Evolutionary conservation across 2,888 invertebrate species (phyloP).

Genomic region (Tineola bisselliella): DNA sequence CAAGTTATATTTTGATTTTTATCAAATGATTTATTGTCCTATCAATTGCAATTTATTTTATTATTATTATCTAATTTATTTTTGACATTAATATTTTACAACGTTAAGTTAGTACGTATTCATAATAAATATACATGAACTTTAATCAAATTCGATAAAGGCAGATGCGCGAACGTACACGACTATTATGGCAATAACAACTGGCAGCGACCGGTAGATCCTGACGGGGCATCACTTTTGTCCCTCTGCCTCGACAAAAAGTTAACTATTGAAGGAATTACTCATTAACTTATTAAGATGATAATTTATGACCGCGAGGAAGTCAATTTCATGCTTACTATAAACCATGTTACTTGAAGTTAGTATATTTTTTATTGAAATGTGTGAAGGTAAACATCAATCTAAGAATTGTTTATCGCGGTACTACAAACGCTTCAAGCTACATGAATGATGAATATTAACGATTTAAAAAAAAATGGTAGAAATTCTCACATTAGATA

Average conservation of each 20-base stretch:
- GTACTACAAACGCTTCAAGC: conserved; percentile 14
- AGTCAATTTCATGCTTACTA: conserved; percentile 50
- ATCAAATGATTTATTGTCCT: background rate
- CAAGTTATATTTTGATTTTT: background rate
- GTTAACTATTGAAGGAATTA: conserved; percentile 53
- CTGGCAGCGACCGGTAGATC: conserved; percentile 35
- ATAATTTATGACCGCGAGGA: conserved; percentile 54
- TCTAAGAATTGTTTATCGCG: conserved; percentile 8
- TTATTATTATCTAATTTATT: background rate
- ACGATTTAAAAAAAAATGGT: conserved; percentile 11
- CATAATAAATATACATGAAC: conserved; percentile 60
- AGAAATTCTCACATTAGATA: conserved; percentile 16
- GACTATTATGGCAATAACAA: conserved; percentile 57
- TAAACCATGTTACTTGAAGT: conserved; percentile 28
- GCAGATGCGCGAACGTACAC: conserved; percentile 48
- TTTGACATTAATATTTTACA: background rate
- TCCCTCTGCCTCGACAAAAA: conserved; percentile 38
- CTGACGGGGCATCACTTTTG: conserved; percentile 34
- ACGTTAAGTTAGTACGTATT: conserved; percentile 20
- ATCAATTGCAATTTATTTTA: no score
- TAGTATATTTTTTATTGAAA: conserved; percentile 24
- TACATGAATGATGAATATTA: conserved; percentile 16
- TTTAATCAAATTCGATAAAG: conserved; percentile 65
- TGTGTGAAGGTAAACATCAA: conserved; percentile 14
- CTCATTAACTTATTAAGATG: conserved; percentile 65